These are phyloP conservation scores for Clanis bilineata DNA, from an alignment of 2,888 invertebrate species.

Conservation along the genomic window DNA sequence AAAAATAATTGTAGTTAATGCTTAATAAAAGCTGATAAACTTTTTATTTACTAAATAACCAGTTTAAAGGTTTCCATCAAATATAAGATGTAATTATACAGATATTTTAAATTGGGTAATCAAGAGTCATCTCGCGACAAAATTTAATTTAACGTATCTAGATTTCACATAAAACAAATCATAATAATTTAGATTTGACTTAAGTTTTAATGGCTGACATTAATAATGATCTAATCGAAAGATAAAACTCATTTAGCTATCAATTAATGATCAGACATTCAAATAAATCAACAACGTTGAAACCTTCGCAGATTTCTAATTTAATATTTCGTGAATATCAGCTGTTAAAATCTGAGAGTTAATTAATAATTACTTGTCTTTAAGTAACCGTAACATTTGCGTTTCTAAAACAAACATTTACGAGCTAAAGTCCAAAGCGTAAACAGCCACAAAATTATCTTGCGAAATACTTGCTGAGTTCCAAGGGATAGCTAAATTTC, in stretches of 20 bases:
- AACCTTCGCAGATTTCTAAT: not conserved
- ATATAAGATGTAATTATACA: no score
- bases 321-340: not conserved
- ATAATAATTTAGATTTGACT: conserved; percentile 3
- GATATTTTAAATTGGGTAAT: not conserved
- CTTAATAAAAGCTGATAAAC: no score
- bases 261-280: conserved; percentile 15
- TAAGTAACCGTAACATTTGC: not conserved
- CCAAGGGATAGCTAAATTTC: conserved; percentile 5
- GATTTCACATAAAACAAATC: conserved; percentile 1
- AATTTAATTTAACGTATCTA: not conserved
- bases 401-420: not conserved
- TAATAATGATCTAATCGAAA: conserved; percentile 18
- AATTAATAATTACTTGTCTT: not conserved
- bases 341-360: not conserved
- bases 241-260: not conserved
- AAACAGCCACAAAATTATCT: not conserved
- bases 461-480: conserved; percentile 7
- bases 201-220: conserved; percentile 17
- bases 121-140: not conserved
- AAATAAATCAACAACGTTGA: not conserved
- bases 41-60: no score
- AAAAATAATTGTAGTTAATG: no score
- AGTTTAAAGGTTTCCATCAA: no score
- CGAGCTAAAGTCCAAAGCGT: not conserved